Conservation (phyloP, 2,888 invertebrate species). For the Lobophora halterata region DNA sequence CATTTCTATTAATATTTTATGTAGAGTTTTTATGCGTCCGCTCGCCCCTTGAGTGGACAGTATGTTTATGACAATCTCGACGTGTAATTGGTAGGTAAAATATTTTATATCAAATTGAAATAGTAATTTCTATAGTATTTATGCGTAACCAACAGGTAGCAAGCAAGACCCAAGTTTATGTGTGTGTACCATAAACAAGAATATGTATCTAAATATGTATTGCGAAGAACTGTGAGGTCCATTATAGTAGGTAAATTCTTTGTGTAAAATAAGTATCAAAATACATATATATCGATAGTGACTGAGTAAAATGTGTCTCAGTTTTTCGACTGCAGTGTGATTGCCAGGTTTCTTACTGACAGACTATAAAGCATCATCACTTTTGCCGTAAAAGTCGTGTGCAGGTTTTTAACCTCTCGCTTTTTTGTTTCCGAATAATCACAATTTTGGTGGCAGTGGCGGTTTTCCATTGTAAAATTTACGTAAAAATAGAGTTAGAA, state of each 20-base stretch:
- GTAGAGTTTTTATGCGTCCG: slow-evolving; percentile 65
- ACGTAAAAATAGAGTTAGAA: not conserved
- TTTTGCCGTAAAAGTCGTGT: slow-evolving; percentile 72
- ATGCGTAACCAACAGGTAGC: slow-evolving; percentile 20
- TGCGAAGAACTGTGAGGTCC: no score
- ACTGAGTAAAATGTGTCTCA: slow-evolving; percentile 1
- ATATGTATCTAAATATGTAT: no score
- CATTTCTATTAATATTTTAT: slow-evolving; percentile 81
- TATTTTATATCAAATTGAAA: slow-evolving; percentile 28
- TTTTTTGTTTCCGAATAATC: slow-evolving; percentile 58
- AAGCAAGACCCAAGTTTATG: no score
- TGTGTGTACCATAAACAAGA: no score
- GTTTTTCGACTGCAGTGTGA: slow-evolving; percentile 44
- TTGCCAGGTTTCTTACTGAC: slow-evolving; percentile 46
- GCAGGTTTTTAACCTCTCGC: slow-evolving; percentile 66
- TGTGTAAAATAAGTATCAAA: no score
- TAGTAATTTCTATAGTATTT: slow-evolving; percentile 31
- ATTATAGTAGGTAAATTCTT: no score
- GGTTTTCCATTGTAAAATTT: slow-evolving; percentile 34
- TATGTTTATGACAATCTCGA: slow-evolving; percentile 65
- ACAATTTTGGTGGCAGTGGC: slow-evolving; percentile 45
- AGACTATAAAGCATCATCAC: slow-evolving; percentile 60
- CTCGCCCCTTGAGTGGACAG: slow-evolving; percentile 57
- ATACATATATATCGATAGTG: not conserved
- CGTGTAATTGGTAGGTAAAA: slow-evolving; percentile 58